Percentiles rank a stretch among this genome's conserved stretches.
Evolutionary conservation across 2,113 vertebrate species (phyloP).

Genomic region (Trachemys scripta): DNA sequence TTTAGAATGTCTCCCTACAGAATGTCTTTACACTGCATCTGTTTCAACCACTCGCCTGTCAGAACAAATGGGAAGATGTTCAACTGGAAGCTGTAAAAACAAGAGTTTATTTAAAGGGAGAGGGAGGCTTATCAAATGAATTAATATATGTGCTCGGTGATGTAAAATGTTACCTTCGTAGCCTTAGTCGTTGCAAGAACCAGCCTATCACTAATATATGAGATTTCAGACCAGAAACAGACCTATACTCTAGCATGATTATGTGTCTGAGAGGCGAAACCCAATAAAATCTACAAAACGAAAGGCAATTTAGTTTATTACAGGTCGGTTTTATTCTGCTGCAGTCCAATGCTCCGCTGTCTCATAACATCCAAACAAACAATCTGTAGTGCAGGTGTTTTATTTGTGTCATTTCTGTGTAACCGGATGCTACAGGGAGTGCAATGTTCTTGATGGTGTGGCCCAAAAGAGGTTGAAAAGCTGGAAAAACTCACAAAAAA

Average conservation of each 20-base stretch:
- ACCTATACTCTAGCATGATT: rapidly evolving
- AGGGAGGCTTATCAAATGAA: neutral
- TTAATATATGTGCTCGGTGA: neutral
- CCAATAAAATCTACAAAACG: neutral
- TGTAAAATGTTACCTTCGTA: neutral
- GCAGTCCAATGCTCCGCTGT: neutral
- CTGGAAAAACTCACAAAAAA: neutral
- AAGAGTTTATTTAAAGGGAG: neutral
- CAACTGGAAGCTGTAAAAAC: neutral
- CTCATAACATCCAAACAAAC: neutral
- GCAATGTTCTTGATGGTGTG: neutral
- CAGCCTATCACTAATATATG: rapidly evolving
- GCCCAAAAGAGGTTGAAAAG: neutral
- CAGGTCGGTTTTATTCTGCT: neutral
- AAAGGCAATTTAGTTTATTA: neutral
- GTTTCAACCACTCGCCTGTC: neutral
- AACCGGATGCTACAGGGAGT: neutral
- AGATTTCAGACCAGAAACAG: neutral
- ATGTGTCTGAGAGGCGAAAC: neutral
- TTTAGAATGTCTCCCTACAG: conserved; percentile 38
- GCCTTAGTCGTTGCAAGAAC: neutral
- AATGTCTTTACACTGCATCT: neutral
- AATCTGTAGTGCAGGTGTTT: rapidly evolving
- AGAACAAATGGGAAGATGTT: neutral
- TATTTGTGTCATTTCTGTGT: neutral